A percentile compares a stretch with the other conserved stretches of the same genome.
Evolutionary conservation across 2,888 invertebrate species (phyloP).

Genomic region (Mesorhabditis spiculigera): DNA sequence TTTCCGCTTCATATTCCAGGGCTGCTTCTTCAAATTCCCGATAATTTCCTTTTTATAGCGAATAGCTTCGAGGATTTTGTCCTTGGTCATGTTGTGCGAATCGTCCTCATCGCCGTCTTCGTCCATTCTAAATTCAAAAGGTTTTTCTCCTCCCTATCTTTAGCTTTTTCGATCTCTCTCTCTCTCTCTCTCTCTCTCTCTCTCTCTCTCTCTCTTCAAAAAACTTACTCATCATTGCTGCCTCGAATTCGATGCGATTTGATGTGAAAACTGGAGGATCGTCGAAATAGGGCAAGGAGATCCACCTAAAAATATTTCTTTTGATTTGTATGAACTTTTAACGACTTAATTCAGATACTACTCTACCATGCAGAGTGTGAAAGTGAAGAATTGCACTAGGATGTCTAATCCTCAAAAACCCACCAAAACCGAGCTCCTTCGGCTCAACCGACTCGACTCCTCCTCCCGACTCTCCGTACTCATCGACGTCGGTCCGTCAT

Average conservation of each 20-base stretch:
- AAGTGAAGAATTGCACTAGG: no score
- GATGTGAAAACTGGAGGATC: conserved; percentile 46
- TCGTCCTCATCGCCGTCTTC: conserved; percentile 47
- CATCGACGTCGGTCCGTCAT: background rate
- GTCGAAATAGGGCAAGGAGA: conserved; percentile 53
- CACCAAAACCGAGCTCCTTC: conserved; percentile 37
- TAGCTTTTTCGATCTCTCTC: conserved; percentile 9
- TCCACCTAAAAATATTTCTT: conserved; percentile 40
- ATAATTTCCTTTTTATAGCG: conserved; percentile 61
- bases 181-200: background rate
- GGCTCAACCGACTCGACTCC: conserved; percentile 34
- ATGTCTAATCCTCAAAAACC: no score
- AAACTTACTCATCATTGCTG: conserved; percentile 17
- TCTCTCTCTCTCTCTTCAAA: background rate
- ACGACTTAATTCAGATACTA: no score
- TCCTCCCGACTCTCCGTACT: conserved; percentile 24
- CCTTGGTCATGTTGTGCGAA: conserved; percentile 30
- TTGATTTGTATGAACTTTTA: background rate
- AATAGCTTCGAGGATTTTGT: conserved; percentile 58
- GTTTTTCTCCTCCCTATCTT: background rate
- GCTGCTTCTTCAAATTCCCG: conserved; percentile 56
- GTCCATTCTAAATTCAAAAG: conserved; percentile 36
- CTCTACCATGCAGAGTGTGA: no score
- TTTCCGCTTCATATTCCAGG: conserved; percentile 60
- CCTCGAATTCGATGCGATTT: conserved; percentile 23